Conservation (phyloP, 1,140 invertebrate species). For the Brachionus angularis region DNA sequence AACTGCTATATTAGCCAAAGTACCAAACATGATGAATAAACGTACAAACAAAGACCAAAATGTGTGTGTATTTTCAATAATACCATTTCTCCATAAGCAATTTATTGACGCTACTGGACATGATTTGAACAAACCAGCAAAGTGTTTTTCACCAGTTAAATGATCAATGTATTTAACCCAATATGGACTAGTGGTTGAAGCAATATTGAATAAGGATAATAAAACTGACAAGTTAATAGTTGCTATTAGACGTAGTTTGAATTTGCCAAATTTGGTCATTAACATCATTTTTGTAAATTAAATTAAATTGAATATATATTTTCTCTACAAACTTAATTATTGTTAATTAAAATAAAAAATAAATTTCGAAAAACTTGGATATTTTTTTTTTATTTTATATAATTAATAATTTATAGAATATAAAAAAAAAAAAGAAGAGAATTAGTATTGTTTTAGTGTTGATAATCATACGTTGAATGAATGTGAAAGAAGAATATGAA, state of each 20-base stretch:
- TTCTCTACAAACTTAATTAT: neutral
- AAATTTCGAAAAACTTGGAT: no score
- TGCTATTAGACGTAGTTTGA: slow-evolving; percentile 24
- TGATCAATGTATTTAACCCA: slow-evolving; percentile 29
- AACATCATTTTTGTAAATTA: slow-evolving; percentile 24
- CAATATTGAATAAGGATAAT: neutral
- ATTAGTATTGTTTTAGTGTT: no score
- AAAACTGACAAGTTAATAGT: slow-evolving; percentile 34
- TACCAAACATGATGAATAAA: neutral
- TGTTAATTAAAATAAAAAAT: no score
- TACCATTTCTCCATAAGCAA: slow-evolving; percentile 27
- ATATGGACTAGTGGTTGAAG: slow-evolving; percentile 12
- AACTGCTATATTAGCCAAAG: neutral
- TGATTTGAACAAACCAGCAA: slow-evolving; percentile 16
- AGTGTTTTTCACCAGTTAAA: neutral
- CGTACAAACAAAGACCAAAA: slow-evolving; percentile 8
- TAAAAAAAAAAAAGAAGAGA: no score
- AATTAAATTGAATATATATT: neutral
- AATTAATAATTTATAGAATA: no score
- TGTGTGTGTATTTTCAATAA: neutral
- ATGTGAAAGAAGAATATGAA: no score
- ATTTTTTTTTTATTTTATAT: no score
- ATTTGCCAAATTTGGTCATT: slow-evolving; percentile 44
- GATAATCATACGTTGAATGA: no score
- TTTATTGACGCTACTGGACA: neutral